Evolutionary conservation across 2,888 invertebrate species (phyloP), one percentile per base, ranked within the genome.

Genomic region (Hermaeophaga mercurialis): DNA sequence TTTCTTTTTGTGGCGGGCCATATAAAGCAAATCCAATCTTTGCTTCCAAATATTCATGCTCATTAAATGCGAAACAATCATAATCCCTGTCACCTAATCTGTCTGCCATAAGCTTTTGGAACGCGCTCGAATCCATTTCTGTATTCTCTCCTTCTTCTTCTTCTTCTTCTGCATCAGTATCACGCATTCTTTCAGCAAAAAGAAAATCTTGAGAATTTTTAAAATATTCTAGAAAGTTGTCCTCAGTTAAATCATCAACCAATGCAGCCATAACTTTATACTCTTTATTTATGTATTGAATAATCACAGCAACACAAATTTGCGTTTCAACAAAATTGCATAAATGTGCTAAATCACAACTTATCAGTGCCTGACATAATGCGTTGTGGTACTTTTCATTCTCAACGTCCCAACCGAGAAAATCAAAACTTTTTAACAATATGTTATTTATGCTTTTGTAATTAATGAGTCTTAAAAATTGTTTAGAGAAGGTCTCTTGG

Each of bases 61-160:
- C 79, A 47, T 74, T 68, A 64, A 72, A 75, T 63, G 82, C 80
- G 72, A 83, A 84, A 61, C 81, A 80, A 73, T 71, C 81, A 74
- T 70, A 76, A 71, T 84, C 84, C 64, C 82, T 79, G 58, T 84
- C 81, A 1, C 81, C 80, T 39, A 84, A 72, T 67, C 80, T 80
- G 71, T 84, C 82, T 68, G 78, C 82, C 75, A 84, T 84, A 56
- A 81, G 77, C 66, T 82, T 82, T 63, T 84, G 84, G 69, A 82
- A 73, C 47, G 67, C 63, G 43, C 54, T 49, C 1, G 74, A 67
- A 41, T 69, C 69, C 44, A 61, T 62, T 56, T 70, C 69, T 31
- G 50, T 38, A n/a, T 60, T 38, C 17, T 48, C 56, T 7, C 58
- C 15, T 12, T 53, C 39, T 24, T 59, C 47, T 22, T 66, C 43